Percentiles rank a stretch among this genome's conserved stretches.
These are phyloP conservation scores for Hydroisotoma schaefferi DNA, from an alignment of 2,888 invertebrate species.

Conservation along the genomic window DNA sequence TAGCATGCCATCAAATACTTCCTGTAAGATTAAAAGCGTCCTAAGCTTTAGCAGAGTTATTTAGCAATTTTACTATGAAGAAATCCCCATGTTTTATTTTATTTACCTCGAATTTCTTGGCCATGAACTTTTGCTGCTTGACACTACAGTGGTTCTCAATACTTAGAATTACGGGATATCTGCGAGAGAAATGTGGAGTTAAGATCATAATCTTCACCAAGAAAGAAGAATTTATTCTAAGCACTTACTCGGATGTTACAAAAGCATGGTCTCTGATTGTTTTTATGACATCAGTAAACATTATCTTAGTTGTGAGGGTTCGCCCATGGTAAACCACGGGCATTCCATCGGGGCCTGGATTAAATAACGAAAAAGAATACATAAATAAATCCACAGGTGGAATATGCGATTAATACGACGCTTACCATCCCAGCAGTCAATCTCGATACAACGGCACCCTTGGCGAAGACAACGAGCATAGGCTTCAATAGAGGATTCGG, in stretches of 20 bases:
- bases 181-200: too few species aligned
- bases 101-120: conserved; percentile 61
- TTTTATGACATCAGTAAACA: conserved; percentile 54
- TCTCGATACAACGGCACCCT: conserved; percentile 68
- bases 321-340: conserved; percentile 61
- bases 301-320: conserved; percentile 54
- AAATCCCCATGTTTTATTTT: background rate
- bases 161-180: conserved; percentile 80
- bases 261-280: conserved; percentile 56
- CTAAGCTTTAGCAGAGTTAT: too few species aligned
- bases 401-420: background rate
- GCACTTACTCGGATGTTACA: conserved; percentile 51
- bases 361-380: conserved; percentile 3
- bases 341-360: conserved; percentile 51
- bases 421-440: conserved; percentile 73
- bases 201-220: too few species aligned
- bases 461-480: conserved; percentile 78
- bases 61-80: background rate
- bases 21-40: conserved; percentile 56
- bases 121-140: conserved; percentile 86
- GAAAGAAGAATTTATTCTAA: background rate
- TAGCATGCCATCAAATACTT: conserved; percentile 81
- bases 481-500: conserved; percentile 93
- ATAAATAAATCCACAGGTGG: background rate
- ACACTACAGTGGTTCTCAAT: conserved; percentile 90